A percentile compares a stretch with the other conserved stretches of the same genome.
phyloP scores from a whole-genome alignment of 2,797 vertebrate genomes.

The Chelonia mydas region DNA sequence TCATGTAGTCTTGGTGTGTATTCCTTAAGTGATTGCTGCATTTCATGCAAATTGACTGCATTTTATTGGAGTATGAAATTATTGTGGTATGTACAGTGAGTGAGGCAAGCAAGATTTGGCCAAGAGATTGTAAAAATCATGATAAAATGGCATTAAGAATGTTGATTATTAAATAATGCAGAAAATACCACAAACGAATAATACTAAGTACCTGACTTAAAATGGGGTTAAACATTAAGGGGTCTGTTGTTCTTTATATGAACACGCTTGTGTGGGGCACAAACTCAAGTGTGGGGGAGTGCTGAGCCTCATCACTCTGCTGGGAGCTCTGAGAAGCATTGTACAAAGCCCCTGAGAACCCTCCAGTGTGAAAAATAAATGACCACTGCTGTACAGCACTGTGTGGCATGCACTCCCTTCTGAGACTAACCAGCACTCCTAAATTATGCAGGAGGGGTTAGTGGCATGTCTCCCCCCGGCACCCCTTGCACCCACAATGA shows the following conservation, averaged over 20 bases:
- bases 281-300: background rate
- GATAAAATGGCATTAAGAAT: background rate
- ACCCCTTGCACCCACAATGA: background rate
- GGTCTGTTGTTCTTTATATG: background rate
- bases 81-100: background rate
- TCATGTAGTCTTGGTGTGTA: background rate
- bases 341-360: background rate
- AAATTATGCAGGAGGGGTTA: background rate
- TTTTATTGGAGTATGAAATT: background rate
- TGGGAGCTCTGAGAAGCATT: background rate
- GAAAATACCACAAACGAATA: background rate
- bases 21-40: background rate
- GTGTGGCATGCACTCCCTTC: background rate
- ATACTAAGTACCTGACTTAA: background rate
- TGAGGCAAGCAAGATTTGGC: background rate
- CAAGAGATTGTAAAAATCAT: background rate
- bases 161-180: background rate
- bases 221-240: background rate
- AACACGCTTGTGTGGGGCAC: background rate
- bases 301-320: background rate
- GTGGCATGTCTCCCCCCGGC: background rate
- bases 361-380: background rate
- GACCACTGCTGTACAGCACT: background rate
- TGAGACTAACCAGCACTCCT: background rate
- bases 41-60: background rate